phyloP scores from a whole-genome alignment of 2,797 vertebrate genomes.

The Tokudaia muenninki region DNA sequence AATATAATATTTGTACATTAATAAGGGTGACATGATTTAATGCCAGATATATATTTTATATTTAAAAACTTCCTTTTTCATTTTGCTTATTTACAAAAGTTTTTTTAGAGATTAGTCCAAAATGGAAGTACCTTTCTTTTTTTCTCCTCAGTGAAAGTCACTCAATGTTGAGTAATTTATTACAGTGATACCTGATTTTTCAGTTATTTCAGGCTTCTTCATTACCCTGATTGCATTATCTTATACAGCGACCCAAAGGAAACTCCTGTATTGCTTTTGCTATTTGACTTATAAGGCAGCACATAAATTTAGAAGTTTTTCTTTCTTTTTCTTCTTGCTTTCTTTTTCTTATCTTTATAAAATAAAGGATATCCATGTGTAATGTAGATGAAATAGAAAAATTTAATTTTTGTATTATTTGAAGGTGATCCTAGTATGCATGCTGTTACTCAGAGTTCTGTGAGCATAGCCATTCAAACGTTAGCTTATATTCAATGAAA shows the following conservation, averaged over 20 bases:
- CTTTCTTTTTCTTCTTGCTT: no score
- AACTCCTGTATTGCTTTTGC: background rate
- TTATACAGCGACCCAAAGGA: slow-evolving; percentile 78
- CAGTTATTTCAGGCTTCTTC: slow-evolving; percentile 75
- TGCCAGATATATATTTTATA: background rate
- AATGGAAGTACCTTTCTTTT: background rate
- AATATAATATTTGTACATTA: background rate
- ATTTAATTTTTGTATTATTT: slow-evolving; percentile 28
- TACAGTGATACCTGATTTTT: slow-evolving; percentile 76
- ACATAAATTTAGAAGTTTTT: slow-evolving; percentile 24
- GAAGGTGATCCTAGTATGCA: background rate
- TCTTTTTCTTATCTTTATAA: background rate
- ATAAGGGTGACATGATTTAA: background rate
- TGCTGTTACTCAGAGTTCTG: background rate
- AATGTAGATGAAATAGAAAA: background rate
- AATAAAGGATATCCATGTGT: background rate
- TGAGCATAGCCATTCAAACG: background rate
- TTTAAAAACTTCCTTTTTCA: background rate
- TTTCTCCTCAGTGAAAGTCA: slow-evolving; percentile 43
- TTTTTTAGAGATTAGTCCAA: slow-evolving; percentile 14
- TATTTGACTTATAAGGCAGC: slow-evolving; percentile 33
- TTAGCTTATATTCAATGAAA: background rate
- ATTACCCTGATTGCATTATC: slow-evolving; percentile 84
- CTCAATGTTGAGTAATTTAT: slow-evolving; percentile 59
- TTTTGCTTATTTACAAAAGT: background rate